Evolutionary conservation across 2,113 vertebrate genomes (phyloP), one percentile per base, ranked within the genome.

Genomic region (Ptyas mucosa): DNA sequence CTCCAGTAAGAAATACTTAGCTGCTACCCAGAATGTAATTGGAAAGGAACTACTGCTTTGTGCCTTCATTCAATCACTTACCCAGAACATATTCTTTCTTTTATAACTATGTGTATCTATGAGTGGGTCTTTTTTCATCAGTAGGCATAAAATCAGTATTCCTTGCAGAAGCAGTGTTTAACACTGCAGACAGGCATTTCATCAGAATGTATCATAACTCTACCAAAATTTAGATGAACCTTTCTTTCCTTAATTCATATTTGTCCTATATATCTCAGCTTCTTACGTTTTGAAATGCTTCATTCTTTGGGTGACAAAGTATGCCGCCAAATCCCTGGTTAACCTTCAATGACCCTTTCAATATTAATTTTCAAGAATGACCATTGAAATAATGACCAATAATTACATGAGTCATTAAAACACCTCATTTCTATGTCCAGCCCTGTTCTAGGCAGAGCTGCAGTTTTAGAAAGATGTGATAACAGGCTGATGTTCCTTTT

Each of bases 391-490:
- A 96, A 96, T 87, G 15, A 81, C 93, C 89, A 46, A 11, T 94
- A 94, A 95, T 96, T 88, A 92, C 8, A 89, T 20, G 81, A 94
- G 96, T 93, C 94, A 93, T 94, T 93, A 93, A 91, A 93, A 34
- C 57, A 53, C n/a, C 92, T 0, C 88, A 43, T 93, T 91, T 18
- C 90, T 85, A 91, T 90, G 2, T 0, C 0, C 53, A 94, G 4
- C 52, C 91, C 89, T 0, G 0, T 91, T 93, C 4, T 95, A 96
- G 95, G 92, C 90, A 93, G 91, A 96, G 87, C 89, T 6, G 0
- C 8, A 46, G 92, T 95, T 96, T 94, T 57, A 89, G 93, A 86
- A 53, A 94, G 86, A 95, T 95, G 93, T 93, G 95, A 95, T 94
- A 95, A 64, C 88, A 87, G 91, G 94, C 93, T 8, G 0, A 89